Percentiles rank a stretch among this genome's conserved stretches.
These are phyloP conservation scores for Acanthoscelides obtectus DNA, from an alignment of 2,888 invertebrate genomes.

Conservation along the genomic window DNA sequence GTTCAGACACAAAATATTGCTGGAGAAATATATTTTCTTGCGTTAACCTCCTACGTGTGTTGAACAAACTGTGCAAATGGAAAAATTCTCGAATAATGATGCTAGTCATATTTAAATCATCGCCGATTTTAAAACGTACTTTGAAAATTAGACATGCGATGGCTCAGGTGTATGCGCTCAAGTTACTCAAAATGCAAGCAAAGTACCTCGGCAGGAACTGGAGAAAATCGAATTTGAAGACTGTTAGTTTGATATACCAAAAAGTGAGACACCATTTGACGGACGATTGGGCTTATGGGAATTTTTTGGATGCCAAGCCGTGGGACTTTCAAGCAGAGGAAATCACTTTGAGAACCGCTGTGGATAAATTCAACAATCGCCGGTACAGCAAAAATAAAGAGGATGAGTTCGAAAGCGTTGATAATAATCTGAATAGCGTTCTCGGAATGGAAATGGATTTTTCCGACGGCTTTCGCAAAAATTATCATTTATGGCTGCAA, in stretches of 20 bases:
- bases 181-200: conserved; percentile 98
- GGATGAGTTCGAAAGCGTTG: conserved; percentile 60
- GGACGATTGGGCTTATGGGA: conserved; percentile 99
- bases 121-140: conserved; percentile 94
- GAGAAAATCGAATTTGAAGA: conserved; percentile 99
- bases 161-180: conserved; percentile 97
- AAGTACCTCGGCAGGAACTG: conserved; percentile 98
- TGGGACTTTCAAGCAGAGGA: conserved; percentile 99
- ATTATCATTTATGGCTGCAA: conserved; percentile 93
- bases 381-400: conserved; percentile 57
- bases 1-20: conserved; percentile 79
- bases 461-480: conserved; percentile 87
- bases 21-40: conserved; percentile 99
- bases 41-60: conserved; percentile 90
- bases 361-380: conserved; percentile 93
- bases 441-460: conserved; percentile 72
- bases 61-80: conserved; percentile 99
- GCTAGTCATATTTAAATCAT: conserved; percentile 99
- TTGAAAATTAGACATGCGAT: conserved; percentile 93
- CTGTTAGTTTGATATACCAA: conserved; percentile 97
- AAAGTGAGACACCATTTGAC: conserved; percentile 94
- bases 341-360: conserved; percentile 86
- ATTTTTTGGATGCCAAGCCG: conserved; percentile 94
- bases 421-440: conserved; percentile 78
- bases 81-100: conserved; percentile 99